Conservation (phyloP, 2,113 vertebrate species). For the Ursus arctos region DNA sequence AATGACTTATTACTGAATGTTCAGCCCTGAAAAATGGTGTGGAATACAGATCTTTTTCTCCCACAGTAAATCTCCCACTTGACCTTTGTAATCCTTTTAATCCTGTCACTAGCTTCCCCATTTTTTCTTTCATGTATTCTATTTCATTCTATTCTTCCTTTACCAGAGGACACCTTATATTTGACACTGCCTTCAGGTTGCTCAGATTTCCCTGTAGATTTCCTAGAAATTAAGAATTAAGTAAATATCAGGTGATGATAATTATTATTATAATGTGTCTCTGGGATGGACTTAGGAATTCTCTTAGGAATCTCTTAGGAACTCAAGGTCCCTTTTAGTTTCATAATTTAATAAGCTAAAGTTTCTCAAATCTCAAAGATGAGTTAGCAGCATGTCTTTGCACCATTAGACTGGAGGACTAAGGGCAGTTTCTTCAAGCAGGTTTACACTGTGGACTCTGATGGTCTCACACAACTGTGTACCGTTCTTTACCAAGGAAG, state of each 20-base stretch:
- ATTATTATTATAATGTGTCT: neutral
- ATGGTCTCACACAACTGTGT: neutral
- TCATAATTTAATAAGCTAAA: neutral
- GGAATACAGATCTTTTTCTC: neutral
- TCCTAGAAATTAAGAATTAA: neutral
- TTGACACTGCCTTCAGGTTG: neutral
- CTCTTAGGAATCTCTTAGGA: neutral
- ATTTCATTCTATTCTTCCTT: neutral
- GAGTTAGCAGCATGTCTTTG: neutral
- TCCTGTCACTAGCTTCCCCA: neutral
- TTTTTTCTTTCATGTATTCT: neutral
- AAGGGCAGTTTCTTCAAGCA: neutral
- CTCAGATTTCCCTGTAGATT: neutral
- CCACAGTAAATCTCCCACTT: neutral
- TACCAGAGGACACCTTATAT: neutral
- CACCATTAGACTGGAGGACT: neutral
- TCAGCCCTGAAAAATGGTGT: conserved; percentile 22
- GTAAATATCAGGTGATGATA: neutral
- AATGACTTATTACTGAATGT: neutral
- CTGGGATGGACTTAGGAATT: neutral
- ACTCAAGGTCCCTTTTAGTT: neutral
- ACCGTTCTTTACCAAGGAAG: neutral
- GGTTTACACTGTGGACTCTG: neutral
- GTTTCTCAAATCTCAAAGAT: neutral
- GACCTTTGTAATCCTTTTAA: neutral